Percentiles rank a stretch among this genome's conserved stretches.
These are phyloP conservation scores for Muntiacus muntjak DNA, from an alignment of 2,113 vertebrate species.

Conservation along the genomic window DNA sequence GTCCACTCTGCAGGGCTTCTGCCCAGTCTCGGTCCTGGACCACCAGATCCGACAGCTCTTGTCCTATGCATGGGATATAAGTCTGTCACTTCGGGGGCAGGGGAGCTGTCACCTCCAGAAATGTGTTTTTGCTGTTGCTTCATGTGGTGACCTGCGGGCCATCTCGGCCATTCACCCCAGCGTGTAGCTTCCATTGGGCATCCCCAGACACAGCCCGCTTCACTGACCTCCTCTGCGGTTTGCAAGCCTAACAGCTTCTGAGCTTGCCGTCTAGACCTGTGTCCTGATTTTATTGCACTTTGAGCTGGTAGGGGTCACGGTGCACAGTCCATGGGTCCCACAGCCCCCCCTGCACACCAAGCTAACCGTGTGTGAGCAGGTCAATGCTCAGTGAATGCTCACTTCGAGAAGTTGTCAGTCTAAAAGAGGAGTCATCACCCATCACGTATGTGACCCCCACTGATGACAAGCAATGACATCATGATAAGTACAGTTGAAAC, in stretches of 20 bases:
- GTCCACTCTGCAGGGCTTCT: not conserved
- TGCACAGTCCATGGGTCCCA: rapidly evolving
- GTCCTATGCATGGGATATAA: rapidly evolving
- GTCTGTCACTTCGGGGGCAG: not conserved
- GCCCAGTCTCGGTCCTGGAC: no score
- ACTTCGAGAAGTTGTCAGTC: not conserved
- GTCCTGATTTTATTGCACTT: not conserved
- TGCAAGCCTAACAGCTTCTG: no score
- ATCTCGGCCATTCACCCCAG: rapidly evolving
- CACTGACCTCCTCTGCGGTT: not conserved
- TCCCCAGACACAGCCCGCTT: not conserved
- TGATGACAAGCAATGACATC: not conserved
- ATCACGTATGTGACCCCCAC: no score
- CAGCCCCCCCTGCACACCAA: not conserved
- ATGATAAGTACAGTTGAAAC: not conserved
- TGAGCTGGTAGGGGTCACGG: not conserved
- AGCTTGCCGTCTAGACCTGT: not conserved
- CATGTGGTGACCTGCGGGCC: not conserved
- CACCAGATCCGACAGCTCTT: not conserved
- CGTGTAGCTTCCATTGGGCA: rapidly evolving
- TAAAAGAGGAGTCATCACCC: not conserved
- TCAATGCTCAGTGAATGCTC: not conserved
- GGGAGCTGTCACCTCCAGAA: not conserved
- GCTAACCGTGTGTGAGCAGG: not conserved
- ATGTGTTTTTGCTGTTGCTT: not conserved